Base-by-base conservation (phyloP, 2,888 invertebrate species). In the Phyto melanocephala region DNA sequence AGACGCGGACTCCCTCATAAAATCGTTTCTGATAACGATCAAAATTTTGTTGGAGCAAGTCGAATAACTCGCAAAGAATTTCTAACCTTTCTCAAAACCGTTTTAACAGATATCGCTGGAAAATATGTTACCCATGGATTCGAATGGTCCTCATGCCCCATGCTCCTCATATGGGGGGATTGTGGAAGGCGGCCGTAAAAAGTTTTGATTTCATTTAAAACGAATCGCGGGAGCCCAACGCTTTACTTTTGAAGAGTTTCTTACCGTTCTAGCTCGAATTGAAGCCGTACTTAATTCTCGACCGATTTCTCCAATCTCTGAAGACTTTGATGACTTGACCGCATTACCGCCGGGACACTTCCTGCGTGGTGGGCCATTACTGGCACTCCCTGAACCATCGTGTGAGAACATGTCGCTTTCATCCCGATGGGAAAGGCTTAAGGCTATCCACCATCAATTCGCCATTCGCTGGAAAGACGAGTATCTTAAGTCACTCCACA, bases 341-440 rank as follows among this genome's bases (percentile, higher is more conserved):
- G 79, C 68, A 1, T 15, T 84, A 13, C 76, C 84, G 10, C 84
- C 71, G 0, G 81, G 81, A 2, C 81, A 77, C n/a, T 81, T 77
- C 56, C 17, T 72, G 3, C n/a, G 37, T 28, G 52, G 67, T 1
- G 15, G 24, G 5, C 67, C 52, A 0, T 11, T 40, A 17, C 40
- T 68, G 68, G 15, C 15, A n/a, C 13, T 54, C 1, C 68, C 68
- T 6, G 68, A 54, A 28, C 54, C 2, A 15, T 22, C n/a, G 7
- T 0, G 6, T 1, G 8, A 17, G 7, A 40, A 24, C 10, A 40
- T 40, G 5, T 10, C 11, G 15, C 40, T 63, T 3, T 13, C 17
- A 11, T 45, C 28, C 10, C 63, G 63, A 10, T 63, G 63, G 62
- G 62, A 62, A 5, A 62, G 22, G 22, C 15, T 62, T 5, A 37